Conservation (phyloP, 2,888 invertebrate species). For the Cheilosia scutellata region DNA sequence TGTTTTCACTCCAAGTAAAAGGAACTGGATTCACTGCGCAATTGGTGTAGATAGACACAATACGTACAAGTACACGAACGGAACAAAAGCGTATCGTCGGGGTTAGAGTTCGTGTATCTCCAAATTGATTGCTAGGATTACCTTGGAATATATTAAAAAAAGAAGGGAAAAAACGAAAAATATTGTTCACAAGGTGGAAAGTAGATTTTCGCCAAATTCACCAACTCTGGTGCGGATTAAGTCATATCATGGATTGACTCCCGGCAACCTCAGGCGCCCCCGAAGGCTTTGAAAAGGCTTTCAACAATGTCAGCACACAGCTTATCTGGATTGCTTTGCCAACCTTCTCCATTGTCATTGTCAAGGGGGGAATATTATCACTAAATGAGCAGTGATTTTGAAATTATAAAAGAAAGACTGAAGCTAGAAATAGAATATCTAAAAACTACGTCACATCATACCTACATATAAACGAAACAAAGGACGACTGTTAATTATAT, state of each 20-base stretch:
- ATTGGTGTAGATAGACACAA: constrained; percentile 20
- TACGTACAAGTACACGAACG: constrained; percentile 9
- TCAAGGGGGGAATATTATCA: not conserved
- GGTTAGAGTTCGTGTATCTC: constrained; percentile 43
- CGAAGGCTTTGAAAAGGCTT: constrained; percentile 34
- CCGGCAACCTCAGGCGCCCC: constrained; percentile 40
- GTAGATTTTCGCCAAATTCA: constrained; percentile 41
- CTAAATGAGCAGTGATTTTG: not conserved
- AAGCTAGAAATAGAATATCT: not conserved
- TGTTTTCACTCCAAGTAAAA: constrained; percentile 24
- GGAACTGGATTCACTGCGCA: constrained; percentile 19
- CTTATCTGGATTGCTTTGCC: constrained; percentile 36
- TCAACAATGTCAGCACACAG: constrained; percentile 23
- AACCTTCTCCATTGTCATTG: not conserved
- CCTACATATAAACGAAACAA: not conserved
- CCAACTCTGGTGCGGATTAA: constrained; percentile 34
- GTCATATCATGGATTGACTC: constrained; percentile 49
- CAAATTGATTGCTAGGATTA: constrained; percentile 69
- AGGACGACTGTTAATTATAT: constrained; percentile 35
- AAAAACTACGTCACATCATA: not conserved
- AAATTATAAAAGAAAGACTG: not conserved
- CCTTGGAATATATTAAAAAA: constrained; percentile 46
- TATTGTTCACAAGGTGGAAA: constrained; percentile 19
- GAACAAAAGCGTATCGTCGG: constrained; percentile 23
- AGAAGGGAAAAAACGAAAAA: not conserved